Base-by-base conservation (phyloP, 2,797 vertebrate species). In the Myiothlypis chrysogaster region DNA sequence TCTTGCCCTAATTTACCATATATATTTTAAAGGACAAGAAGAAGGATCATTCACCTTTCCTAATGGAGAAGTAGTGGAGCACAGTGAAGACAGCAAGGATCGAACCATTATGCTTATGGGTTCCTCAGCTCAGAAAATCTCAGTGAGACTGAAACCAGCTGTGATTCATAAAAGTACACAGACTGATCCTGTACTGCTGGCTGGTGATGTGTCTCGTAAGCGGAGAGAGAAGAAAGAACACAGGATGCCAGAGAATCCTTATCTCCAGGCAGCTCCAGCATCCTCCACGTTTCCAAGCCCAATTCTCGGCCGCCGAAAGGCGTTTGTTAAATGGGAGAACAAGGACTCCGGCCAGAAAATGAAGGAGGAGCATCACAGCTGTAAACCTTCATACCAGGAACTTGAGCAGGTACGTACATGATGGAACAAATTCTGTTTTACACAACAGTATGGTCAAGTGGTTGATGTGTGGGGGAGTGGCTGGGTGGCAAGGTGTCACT, bases 301-400 rank as follows among this genome's bases (percentile, higher is more conserved):
- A 4, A 53, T 99, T 82, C 98, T 98, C 56, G 96, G 98, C 84
- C 98, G 98, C 46, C 99, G 98, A 97, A 98, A 98, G 77, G 98
- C 98, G 1, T 99, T 98, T 72, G 99, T 98, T 95, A 99, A 99
- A 95, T 99, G 99, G 99, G 99, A 99, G 94, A 99, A 99, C 97
- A 98, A 98, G 96, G 98, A 98, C 17, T 98, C 98, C 65, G 93
- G 98, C 79, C 98, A 98, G 44, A 98, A 98, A 64, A 96, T 95
- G 14, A 98, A 98, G 92, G 98, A 98, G 72, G 97, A 98, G 46
- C 96, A 95, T 83, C 94, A 80, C 61, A 96, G 91, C 84, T 96
- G 81, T 95, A 98, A 98, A 97, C 97, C 98, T 9, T 98, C 97
- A 30, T 98, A 98, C 63, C 98, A 99, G 90, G 98, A 98, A 87